Evolutionary conservation across 2,888 invertebrate species (phyloP).

Genomic region (Drepana falcataria): DNA sequence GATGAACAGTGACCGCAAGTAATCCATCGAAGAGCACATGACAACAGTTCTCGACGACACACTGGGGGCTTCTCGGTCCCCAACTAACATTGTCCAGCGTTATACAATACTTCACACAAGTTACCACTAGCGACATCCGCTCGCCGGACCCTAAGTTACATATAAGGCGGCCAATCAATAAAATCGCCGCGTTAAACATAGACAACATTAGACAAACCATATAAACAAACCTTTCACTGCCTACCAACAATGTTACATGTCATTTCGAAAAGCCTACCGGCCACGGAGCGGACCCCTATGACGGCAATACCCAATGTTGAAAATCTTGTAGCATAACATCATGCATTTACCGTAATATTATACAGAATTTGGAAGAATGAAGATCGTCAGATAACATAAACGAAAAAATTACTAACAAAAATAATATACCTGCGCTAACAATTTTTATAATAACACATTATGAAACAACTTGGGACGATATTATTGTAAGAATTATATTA

Average conservation of each 20-base stretch:
- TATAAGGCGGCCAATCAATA: slow-evolving; percentile 72
- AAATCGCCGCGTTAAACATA: slow-evolving; percentile 71
- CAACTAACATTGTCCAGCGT: slow-evolving; percentile 39
- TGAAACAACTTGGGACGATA: slow-evolving; percentile 74
- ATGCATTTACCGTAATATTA: slow-evolving; percentile 17
- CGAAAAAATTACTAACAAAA: slow-evolving; percentile 64
- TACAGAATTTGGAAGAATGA: slow-evolving; percentile 53
- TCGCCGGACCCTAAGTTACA: slow-evolving; percentile 45
- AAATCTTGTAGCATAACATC: slow-evolving; percentile 42
- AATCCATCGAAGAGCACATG: slow-evolving; percentile 37
- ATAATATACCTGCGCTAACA: slow-evolving; percentile 64
- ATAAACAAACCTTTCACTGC: slow-evolving; percentile 44
- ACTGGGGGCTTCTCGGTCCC: slow-evolving; percentile 32
- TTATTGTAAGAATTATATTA: slow-evolving; percentile 79
- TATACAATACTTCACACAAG: slow-evolving; percentile 52
- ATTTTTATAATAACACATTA: slow-evolving; percentile 68
- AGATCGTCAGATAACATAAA: slow-evolving; percentile 57
- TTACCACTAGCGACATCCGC: slow-evolving; percentile 31
- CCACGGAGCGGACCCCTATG: slow-evolving; percentile 11
- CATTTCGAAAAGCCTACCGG: slow-evolving; percentile 24
- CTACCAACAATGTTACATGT: slow-evolving; percentile 27
- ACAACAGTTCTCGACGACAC: slow-evolving; percentile 42
- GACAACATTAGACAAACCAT: slow-evolving; percentile 60
- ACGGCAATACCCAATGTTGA: slow-evolving; percentile 28
- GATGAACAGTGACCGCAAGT: slow-evolving; percentile 17